Conservation (phyloP, 2,888 invertebrate species). For the Furcula furcula region DNA sequence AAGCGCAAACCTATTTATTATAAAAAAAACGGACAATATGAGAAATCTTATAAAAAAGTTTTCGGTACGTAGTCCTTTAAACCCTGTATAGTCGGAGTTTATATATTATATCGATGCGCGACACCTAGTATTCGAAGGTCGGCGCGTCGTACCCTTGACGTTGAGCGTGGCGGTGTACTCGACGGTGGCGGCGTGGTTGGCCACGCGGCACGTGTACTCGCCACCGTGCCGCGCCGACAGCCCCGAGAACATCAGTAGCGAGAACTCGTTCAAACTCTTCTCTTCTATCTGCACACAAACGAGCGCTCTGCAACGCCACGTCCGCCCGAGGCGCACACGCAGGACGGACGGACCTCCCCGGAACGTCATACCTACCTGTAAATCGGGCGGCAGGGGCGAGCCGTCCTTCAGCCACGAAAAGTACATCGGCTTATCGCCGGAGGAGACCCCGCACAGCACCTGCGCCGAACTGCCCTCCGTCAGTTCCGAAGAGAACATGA, state of each 20-base stretch:
- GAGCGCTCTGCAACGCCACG: not conserved
- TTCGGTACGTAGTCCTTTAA: too few species aligned
- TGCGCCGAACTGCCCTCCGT: constrained; percentile 91
- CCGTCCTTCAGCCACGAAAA: constrained; percentile 86
- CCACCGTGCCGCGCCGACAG: constrained; percentile 85
- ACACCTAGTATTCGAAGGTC: not conserved
- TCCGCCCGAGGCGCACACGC: not conserved
- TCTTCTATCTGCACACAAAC: constrained; percentile 79
- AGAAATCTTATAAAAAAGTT: too few species aligned
- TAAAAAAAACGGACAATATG: too few species aligned
- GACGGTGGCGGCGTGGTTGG: constrained; percentile 85
- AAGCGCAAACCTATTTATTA: too few species aligned
- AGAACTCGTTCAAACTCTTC: constrained; percentile 86
- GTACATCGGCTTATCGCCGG: constrained; percentile 86
- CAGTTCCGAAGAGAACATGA: constrained; percentile 90
- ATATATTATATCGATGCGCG: too few species aligned
- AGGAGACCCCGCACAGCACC: constrained; percentile 89
- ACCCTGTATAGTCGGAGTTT: too few species aligned
- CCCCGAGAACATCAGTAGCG: constrained; percentile 85
- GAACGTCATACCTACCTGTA: constrained; percentile 76
- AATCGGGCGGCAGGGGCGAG: constrained; percentile 79
- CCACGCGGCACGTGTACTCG: constrained; percentile 86
- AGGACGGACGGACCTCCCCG: too few species aligned
- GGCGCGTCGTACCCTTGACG: constrained; percentile 83
- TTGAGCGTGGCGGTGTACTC: constrained; percentile 85